These are phyloP conservation scores for Ypsolopha sequella DNA, from an alignment of 2,888 invertebrate genomes.

Conservation along the genomic window DNA sequence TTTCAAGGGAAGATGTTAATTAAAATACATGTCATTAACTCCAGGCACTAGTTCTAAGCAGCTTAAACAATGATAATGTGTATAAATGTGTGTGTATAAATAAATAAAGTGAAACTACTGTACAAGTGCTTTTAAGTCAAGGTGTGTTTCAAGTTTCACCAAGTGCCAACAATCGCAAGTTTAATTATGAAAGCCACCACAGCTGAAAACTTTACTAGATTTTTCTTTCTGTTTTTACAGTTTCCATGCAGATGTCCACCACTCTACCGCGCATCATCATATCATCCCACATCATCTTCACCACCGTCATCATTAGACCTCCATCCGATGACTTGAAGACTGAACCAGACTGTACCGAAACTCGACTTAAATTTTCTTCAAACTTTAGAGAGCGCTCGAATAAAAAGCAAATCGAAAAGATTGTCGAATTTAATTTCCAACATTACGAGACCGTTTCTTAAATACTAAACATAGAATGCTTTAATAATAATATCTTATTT, in stretches of 20 bases:
- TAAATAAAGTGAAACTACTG: no score
- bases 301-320: constrained; percentile 22
- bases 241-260: constrained; percentile 43
- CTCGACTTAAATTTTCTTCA: constrained; percentile 15
- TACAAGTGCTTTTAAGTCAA: no score
- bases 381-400: constrained; percentile 3
- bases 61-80: no score
- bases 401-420: not conserved
- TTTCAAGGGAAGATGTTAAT: no score
- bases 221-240: constrained; percentile 23
- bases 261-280: constrained; percentile 38
- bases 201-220: not conserved
- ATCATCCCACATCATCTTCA: constrained; percentile 24
- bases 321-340: constrained; percentile 9
- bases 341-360: constrained; percentile 14
- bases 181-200: not conserved
- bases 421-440: not conserved
- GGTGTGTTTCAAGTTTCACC: no score
- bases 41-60: no score
- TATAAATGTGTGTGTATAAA: no score
- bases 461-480: not conserved
- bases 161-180: no score
- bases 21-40: no score
- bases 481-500: not conserved
- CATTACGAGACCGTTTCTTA: constrained; percentile 1